Percentiles rank a stretch among this genome's conserved stretches.
Conservation (phyloP, 2,888 invertebrate species). For the Hypsopygia costalis region DNA sequence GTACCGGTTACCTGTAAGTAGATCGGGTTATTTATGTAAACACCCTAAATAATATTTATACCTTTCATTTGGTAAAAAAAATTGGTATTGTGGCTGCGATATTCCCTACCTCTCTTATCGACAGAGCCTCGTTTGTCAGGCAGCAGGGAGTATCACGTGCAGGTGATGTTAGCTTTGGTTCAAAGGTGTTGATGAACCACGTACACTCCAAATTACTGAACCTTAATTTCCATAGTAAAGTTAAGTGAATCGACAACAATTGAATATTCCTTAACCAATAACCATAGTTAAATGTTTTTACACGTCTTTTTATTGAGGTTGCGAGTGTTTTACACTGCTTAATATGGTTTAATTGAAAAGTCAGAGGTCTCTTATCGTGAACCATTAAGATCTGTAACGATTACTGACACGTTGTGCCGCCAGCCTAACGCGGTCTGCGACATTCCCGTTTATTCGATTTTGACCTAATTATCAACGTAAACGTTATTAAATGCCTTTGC, state of each 20-base stretch:
- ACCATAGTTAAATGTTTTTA: conserved; percentile 14
- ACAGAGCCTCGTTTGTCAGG: too few relatives aligned
- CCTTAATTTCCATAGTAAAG: too few relatives aligned
- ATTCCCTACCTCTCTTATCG: too few relatives aligned
- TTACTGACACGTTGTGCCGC: conserved; percentile 34
- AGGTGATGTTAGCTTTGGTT: too few relatives aligned
- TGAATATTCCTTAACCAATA: not conserved
- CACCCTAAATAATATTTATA: too few relatives aligned
- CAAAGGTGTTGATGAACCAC: too few relatives aligned
- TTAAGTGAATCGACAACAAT: not conserved
- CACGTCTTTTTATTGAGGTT: conserved; percentile 27
- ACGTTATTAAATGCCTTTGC: not conserved
- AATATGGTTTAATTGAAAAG: conserved; percentile 51
- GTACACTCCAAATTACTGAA: too few relatives aligned
- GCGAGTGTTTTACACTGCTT: conserved; percentile 37
- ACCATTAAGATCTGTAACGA: conserved; percentile 29
- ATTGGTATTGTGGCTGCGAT: too few relatives aligned
- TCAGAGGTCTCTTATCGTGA: conserved; percentile 45
- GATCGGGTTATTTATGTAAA: too few relatives aligned
- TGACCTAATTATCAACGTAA: not conserved
- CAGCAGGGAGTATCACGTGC: too few relatives aligned
- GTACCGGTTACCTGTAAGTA: too few relatives aligned
- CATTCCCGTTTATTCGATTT: conserved; percentile 2
- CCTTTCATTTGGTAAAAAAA: too few relatives aligned
- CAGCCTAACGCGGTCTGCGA: conserved; percentile 11